Percentiles rank a stretch among this genome's conserved stretches.
These are phyloP conservation scores for Papilio protenor DNA, from an alignment of 2,888 invertebrate genomes.

Conservation along the genomic window DNA sequence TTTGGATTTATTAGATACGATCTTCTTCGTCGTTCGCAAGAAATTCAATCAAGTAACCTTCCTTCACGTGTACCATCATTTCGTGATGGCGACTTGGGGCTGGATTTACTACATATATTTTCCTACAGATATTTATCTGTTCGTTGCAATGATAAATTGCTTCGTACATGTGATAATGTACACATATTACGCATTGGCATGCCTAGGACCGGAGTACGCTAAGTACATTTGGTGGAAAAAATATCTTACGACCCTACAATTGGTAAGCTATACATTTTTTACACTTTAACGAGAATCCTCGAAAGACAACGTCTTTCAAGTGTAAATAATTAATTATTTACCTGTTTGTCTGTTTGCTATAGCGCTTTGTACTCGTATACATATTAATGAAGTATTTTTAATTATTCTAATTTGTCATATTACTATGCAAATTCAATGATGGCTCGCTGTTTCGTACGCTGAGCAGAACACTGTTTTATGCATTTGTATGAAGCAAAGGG, in stretches of 20 bases:
- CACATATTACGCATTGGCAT: constrained; percentile 90
- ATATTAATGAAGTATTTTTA: not conserved
- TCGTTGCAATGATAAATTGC: constrained; percentile 89
- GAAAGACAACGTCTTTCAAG: not conserved
- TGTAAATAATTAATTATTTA: not conserved
- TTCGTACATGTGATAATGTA: constrained; percentile 93
- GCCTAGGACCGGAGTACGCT: constrained; percentile 88
- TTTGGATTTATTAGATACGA: constrained; percentile 90
- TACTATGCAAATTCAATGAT: not conserved
- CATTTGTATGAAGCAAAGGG: not conserved
- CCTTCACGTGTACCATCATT: constrained; percentile 95
- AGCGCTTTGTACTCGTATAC: not conserved
- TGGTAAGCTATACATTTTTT: constrained; percentile 80
- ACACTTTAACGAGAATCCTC: not conserved
- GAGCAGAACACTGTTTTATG: not conserved
- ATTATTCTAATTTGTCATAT: not conserved
- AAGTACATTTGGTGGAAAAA: constrained; percentile 95
- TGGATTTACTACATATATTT: constrained; percentile 91
- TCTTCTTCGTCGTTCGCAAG: constrained; percentile 95
- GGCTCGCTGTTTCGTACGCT: not conserved
- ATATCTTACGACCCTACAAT: constrained; percentile 91
- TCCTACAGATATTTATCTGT: constrained; percentile 90
- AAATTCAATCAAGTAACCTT: constrained; percentile 91
- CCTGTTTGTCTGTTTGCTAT: not conserved
- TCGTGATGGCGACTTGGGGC: constrained; percentile 89